Conservation (phyloP, 2,113 vertebrate genomes). For the Cyanoramphus novaezelandiae region DNA sequence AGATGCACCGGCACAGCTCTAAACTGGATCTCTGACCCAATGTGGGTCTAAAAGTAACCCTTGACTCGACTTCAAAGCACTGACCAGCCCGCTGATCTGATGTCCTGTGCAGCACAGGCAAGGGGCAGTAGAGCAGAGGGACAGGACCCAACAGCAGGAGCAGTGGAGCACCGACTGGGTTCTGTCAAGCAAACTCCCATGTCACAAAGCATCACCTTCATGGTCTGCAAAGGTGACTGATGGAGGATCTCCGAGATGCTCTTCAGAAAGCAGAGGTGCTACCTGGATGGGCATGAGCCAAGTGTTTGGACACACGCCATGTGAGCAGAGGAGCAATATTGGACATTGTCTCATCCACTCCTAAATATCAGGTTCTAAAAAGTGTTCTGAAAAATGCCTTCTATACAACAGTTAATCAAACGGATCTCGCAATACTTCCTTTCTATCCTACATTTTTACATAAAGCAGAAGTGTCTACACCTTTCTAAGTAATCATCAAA, state of each 20-base stretch:
- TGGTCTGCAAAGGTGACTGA: not conserved
- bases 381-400: not conserved
- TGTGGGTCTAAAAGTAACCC: not conserved
- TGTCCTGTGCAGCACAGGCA: not conserved
- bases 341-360: not conserved
- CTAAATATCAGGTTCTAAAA: not conserved
- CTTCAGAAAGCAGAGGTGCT: not conserved
- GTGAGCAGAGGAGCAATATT: not conserved
- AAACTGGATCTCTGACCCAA: not conserved
- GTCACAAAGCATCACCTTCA: not conserved
- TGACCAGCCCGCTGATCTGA: not conserved
- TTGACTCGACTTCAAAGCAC: not conserved
- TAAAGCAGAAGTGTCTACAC: not conserved
- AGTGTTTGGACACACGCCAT: not conserved
- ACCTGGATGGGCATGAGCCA: not conserved
- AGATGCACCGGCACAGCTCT: not conserved
- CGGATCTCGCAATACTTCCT: not conserved
- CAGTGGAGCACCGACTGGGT: accelerated
- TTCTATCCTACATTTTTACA: not conserved
- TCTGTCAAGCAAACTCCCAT: not conserved
- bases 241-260: not conserved
- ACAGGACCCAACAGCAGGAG: not conserved
- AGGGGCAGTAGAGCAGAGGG: not conserved
- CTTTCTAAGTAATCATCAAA: not conserved
- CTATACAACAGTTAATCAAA: not conserved